Base-by-base conservation (phyloP, 2,113 vertebrate genomes). In the Macroglossus sobrinus region DNA sequence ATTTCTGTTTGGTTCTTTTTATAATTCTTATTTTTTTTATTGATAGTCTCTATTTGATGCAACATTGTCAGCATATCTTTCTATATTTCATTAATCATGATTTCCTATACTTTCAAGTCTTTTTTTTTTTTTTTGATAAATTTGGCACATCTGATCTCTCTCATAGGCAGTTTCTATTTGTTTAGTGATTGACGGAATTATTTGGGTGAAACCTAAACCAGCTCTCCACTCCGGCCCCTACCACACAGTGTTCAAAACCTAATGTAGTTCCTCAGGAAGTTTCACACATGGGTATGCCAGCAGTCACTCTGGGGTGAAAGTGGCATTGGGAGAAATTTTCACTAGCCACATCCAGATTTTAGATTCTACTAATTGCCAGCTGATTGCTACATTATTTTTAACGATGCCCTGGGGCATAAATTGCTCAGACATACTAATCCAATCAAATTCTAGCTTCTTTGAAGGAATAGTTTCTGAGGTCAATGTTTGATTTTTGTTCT, bases 381-480 rank as follows among this genome's bases (percentile, higher is more conserved):
- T n/a, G 26, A 61, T 89, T 80, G 24, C 30, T 75, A 1, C 59
- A 13, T 53, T 93, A 24, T 69, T 86, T 93, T 89, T 21, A 68
- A 33, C 35, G 69, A 38, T 63, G 30, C 2, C 24, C 26, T 71
- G 21, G 33, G 22, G 13, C 19, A 68, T 80, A 66, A 68, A 50
- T 86, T 80, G 6, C 18, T 75, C n/a, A 1, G 10, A 50, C 16
- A 80, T 0, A 55, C 4, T 12, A 50, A 40, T 74, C 10, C 11
- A 87, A 35, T 74, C n/a, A 95, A 57, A 80, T 61, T 53, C 22
- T 64, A 26, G 10, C 19, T 79, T 71, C 50, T 94, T 43, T 82
- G 18, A 94, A 82, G 3, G 24, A 4, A 68, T 59, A 28, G 4
- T 50, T 82, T 82, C 30, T 45, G 30, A 76, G 13, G 4, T 59